Conservation (phyloP, 2,113 vertebrate species). For the Oncorhynchus nerka region DNA sequence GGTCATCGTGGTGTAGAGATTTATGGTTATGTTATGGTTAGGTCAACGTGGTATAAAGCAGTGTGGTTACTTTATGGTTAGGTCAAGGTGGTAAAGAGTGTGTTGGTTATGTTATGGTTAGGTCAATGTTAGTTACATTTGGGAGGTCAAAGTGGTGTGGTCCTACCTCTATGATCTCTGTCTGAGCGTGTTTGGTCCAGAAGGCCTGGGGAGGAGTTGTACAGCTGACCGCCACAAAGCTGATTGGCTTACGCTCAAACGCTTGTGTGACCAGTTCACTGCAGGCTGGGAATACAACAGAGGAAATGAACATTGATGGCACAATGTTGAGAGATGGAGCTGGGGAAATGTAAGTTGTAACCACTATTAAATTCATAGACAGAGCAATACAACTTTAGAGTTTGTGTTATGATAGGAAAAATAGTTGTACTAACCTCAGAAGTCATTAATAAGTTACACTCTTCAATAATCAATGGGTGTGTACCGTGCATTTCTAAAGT, state of each 20-base stretch:
- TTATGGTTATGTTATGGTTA: not conserved
- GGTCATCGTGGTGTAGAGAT: not conserved
- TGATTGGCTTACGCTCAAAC: slow-evolving; percentile 93
- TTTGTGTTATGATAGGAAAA: no score
- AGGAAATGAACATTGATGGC: not conserved
- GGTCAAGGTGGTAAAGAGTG: not conserved
- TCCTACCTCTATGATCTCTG: slow-evolving; percentile 96
- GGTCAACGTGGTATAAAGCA: not conserved
- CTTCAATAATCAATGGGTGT: no score
- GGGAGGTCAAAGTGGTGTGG: not conserved
- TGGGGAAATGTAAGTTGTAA: not conserved
- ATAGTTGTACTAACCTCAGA: no score
- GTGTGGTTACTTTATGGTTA: not conserved
- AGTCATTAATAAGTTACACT: no score
- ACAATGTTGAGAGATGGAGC: not conserved
- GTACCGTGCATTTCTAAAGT: no score
- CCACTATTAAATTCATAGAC: not conserved
- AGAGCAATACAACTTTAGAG: no score
- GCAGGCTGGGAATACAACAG: slow-evolving; percentile 78
- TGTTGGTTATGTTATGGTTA: not conserved
- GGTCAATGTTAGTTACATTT: not conserved
- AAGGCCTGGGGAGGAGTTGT: slow-evolving; percentile 99
- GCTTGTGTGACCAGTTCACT: slow-evolving; percentile 93
- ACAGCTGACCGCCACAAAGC: slow-evolving; percentile 96
- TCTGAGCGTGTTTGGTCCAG: slow-evolving; percentile 98